phyloP scores from a whole-genome alignment of 2,113 vertebrate genomes.

The Cavia porcellus region DNA sequence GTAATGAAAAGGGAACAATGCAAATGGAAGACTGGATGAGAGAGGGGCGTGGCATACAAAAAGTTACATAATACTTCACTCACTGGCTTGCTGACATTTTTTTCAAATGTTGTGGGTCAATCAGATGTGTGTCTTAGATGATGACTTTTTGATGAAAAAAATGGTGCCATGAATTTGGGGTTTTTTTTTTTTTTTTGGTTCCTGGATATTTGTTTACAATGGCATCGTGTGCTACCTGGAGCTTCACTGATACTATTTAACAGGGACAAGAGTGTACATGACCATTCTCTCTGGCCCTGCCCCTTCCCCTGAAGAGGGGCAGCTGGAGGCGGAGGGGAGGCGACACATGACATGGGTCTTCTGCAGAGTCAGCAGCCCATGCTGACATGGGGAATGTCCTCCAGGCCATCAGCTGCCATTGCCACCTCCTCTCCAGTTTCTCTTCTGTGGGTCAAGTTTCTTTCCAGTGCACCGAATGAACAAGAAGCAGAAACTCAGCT shows the following conservation, averaged over 20 bases:
- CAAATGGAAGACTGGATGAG: background rate
- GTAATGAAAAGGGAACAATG: background rate
- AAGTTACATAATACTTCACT: fast-evolving
- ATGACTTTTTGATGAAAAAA: background rate
- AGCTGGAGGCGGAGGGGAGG: background rate
- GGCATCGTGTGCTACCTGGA: background rate
- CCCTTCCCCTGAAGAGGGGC: background rate
- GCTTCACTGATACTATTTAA: background rate
- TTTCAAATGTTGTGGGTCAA: background rate
- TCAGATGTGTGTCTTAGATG: background rate
- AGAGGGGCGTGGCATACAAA: background rate
- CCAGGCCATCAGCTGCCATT: background rate
- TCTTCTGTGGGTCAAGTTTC: constrained; percentile 15
- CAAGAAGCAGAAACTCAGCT: constrained; percentile 50
- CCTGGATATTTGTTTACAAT: background rate
- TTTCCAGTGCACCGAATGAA: background rate
- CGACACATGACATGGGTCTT: background rate
- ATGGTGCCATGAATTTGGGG: background rate
- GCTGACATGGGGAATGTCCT: background rate
- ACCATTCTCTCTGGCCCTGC: fast-evolving
- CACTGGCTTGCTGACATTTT: background rate
- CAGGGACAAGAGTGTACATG: background rate
- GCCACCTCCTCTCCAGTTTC: background rate
- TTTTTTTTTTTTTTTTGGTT: background rate
- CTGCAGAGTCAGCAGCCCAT: background rate